Base-by-base conservation (phyloP, 2,113 vertebrate genomes). In the Callionymus lyra region DNA sequence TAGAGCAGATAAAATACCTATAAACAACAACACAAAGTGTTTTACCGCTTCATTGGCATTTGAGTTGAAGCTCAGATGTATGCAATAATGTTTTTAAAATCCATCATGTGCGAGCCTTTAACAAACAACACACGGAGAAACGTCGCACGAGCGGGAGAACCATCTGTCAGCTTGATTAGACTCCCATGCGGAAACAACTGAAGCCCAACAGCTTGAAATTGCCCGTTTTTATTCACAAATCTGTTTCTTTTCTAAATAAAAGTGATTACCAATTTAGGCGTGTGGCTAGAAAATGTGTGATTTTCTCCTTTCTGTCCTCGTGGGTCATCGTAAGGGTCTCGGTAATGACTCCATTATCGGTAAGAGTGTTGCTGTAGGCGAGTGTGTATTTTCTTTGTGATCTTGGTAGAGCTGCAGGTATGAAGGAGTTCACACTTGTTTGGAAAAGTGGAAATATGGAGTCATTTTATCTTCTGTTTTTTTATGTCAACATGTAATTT, bases 141-240 rank as follows among this genome's bases (percentile, higher is more conserved):
- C 31, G 6, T 6, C 33, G 14, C 16, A 34, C 41, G 16, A 44
- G 11, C 21, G 6, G 2, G n/a, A 44, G 1, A 8, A 16, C 59
- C 58, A 54, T 72, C 56, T 62, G 56, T 64, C 53, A 50, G 1
- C 3, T 40, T 44, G 50, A 56, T 43, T 34, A n/a, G 37, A 6
- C 41, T 62, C 60, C 41, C 42, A 42, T 49, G 54, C 44, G 36
- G 42, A 27, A 27, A 27, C 44, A 12, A 52, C 59, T 41, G 48
- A 36, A 44, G 53, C 12, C 38, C 53, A 57, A 44, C 57, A 62
- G 56, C 51, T 31, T 35, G 50, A 51, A 38, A 54, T 56, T 41
- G 40, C 44, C 11, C 1, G 34, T 41, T 65, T n/a, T 68, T 74
- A 69, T 68, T 66, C 61, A 65, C 54, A 63, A 38, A 55, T 51